Base-by-base conservation (phyloP, 2,113 vertebrate genomes). In the Diphyllodes magnificus region DNA sequence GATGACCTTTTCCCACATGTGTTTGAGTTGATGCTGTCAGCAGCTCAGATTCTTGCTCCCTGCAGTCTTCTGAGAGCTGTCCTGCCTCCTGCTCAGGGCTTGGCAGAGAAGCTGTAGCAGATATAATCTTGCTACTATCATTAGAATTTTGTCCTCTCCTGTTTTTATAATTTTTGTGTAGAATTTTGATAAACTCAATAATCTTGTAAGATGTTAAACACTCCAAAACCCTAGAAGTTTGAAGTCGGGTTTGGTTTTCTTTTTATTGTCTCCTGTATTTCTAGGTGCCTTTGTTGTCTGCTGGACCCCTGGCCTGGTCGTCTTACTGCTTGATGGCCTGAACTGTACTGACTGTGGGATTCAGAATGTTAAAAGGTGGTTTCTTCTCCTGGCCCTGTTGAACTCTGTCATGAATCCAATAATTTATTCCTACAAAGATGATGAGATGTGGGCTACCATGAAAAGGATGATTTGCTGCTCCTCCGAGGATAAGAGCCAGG, bases 361-460 rank as follows among this genome's bases (percentile, higher is more conserved):
- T 70, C 98, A 98, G 96, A 92, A 98, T 22, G 97, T 99, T 66
- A 99, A 99, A 39, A 98, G 98, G 59, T 99, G 99, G 99, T 98
- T 99, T 90, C 98, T 99, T 86, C 98, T 99, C 39, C 97, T 99
- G 96, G 99, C 99, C 8, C 97, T 99, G 15, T 87, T 99, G 92
- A 99, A 99, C 97, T 99, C 99, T 0, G 98, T 99, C 93, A 99
- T 99, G 98, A 99, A 99, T 96, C 99, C 99, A 42, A 97, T 99
- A 97, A 99, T 99, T 97, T 99, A 99, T 98, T 99, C 99, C 13
- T 99, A 99, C 97, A 99, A 99, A 96, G 99, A 99, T 22, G 98
- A 99, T 33, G 99, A 99, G 88, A 99, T 99, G 99, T 99, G 99
- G 98, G 95, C 92, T 57, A 99, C 99, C 73, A 98, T 99, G 95